These are phyloP conservation scores for Mugil cephalus DNA, from an alignment of 2,113 vertebrate species.

Conservation along the genomic window DNA sequence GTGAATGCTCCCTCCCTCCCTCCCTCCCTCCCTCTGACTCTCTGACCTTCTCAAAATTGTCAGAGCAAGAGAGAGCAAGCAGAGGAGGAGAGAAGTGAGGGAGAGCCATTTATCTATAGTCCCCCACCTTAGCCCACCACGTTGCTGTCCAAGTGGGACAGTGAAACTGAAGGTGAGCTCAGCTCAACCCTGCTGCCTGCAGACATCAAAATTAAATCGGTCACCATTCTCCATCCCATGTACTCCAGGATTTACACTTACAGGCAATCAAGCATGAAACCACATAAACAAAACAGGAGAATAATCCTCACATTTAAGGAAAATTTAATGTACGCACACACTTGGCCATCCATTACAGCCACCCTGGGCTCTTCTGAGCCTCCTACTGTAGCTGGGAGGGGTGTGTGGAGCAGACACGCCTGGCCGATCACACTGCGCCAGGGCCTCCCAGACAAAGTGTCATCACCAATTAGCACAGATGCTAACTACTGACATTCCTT, in stretches of 20 bases:
- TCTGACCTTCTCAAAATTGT: conserved; percentile 75
- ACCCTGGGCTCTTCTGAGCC: conserved; percentile 11
- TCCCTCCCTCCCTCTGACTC: conserved; percentile 54
- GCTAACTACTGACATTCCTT: conserved; percentile 54
- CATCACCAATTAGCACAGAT: conserved; percentile 61
- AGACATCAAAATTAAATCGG: conserved; percentile 31
- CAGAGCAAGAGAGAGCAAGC: conserved; percentile 61
- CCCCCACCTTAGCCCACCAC: conserved; percentile 14
- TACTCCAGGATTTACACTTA: background rate
- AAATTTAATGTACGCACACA: conserved; percentile 10
- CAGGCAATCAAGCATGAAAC: background rate
- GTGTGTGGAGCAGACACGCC: conserved; percentile 34
- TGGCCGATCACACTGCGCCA: conserved; percentile 46
- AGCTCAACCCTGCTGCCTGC: conserved; percentile 53
- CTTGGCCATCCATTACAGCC: conserved; percentile 48
- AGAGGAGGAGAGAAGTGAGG: conserved; percentile 49
- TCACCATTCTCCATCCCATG: background rate
- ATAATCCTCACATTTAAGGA: conserved; percentile 1
- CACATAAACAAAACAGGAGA: background rate
- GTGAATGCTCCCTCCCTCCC: conserved; percentile 16
- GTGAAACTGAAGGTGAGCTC: conserved; percentile 74
- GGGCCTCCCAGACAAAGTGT: conserved; percentile 59
- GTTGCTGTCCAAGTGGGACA: conserved; percentile 55
- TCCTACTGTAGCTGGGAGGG: conserved; percentile 2
- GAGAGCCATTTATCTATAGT: conserved; percentile 76